phyloP scores from a whole-genome alignment of 2,797 vertebrate species.

The Crocidura indochinensis region DNA sequence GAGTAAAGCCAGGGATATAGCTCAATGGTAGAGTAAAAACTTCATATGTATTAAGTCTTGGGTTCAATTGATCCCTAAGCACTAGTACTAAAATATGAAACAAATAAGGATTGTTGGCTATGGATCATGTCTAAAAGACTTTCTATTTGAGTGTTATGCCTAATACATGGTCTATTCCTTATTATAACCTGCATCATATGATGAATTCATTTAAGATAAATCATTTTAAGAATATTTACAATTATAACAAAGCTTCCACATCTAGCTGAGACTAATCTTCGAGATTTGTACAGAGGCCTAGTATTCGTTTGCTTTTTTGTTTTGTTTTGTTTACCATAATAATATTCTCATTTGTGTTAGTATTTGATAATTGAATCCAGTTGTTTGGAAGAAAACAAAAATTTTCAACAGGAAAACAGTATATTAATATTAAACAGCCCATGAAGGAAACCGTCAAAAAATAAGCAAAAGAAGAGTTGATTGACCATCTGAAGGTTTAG shows the following conservation, averaged over 20 bases:
- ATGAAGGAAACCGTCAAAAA: neutral
- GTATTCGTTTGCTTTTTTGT: neutral
- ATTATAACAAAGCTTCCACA: neutral
- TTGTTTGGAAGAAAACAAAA: slow-evolving; percentile 50
- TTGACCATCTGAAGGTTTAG: neutral
- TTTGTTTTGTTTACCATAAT: neutral
- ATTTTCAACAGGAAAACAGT: slow-evolving; percentile 36
- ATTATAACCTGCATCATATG: neutral
- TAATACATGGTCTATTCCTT: neutral
- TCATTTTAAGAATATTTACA: slow-evolving; percentile 30
- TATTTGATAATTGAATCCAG: slow-evolving; percentile 42
- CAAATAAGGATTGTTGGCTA: neutral
- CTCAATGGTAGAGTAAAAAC: too few relatives aligned
- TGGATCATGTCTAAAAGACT: neutral
- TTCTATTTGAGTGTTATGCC: too few relatives aligned
- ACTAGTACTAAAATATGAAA: slow-evolving; percentile 41
- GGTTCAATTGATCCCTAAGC: too few relatives aligned
- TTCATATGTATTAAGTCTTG: too few relatives aligned
- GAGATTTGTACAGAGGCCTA: neutral
- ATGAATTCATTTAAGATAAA: neutral
- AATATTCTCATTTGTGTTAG: neutral
- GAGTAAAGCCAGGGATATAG: too few relatives aligned
- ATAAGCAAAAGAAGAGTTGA: neutral
- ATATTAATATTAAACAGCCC: neutral
- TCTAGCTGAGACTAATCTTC: neutral